These are phyloP conservation scores for Ornithorhynchus anatinus DNA, from an alignment of 2,113 vertebrate genomes.

Conservation along the genomic window DNA sequence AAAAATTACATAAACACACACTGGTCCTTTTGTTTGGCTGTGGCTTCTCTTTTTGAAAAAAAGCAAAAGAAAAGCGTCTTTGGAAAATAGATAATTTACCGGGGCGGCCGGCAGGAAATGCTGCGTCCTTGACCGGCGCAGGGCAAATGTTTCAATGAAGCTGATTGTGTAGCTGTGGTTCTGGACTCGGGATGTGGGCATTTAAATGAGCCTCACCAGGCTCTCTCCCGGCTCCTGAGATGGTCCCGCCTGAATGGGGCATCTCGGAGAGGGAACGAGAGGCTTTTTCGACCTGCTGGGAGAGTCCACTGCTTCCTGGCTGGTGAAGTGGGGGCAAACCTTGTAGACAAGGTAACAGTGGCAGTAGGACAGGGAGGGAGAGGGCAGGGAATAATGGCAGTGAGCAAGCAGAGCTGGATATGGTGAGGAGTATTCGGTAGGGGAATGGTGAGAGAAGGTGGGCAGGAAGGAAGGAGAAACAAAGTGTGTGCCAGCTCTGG, in stretches of 20 bases:
- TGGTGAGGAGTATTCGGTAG: too few species aligned
- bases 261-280: neutral
- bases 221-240: too few species aligned
- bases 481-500: too few species aligned
- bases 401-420: too few species aligned
- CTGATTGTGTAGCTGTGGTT: conserved; percentile 34
- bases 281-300: neutral
- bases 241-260: neutral
- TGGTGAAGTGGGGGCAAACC: too few species aligned
- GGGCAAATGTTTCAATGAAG: conserved; percentile 17
- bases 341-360: too few species aligned
- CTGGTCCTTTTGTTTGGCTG: conserved; percentile 36
- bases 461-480: too few species aligned
- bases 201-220: neutral
- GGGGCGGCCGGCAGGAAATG: conserved; percentile 20
- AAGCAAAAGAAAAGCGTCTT: conserved; percentile 2
- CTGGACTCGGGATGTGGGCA: neutral
- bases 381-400: too few species aligned
- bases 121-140: neutral
- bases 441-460: too few species aligned
- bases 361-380: too few species aligned
- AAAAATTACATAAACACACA: conserved; percentile 60
- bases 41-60: conserved; percentile 10
- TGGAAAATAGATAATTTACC: conserved; percentile 41
- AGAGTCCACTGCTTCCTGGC: neutral